phyloP scores from a whole-genome alignment of 2,888 invertebrate genomes.

The Eupithecia pulchellata region DNA sequence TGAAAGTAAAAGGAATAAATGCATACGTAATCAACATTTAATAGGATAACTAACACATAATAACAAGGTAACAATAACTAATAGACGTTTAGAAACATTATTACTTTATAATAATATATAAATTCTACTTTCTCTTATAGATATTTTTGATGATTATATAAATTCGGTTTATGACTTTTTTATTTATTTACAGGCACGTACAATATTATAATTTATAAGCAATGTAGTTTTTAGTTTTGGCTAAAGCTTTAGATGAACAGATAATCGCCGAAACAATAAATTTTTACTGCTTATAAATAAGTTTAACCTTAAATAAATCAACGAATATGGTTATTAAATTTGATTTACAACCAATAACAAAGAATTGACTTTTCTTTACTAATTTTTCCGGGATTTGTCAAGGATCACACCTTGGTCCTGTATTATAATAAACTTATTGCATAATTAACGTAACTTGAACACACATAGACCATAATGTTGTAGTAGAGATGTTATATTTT shows the following conservation, averaged over 20 bases:
- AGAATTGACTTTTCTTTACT: background rate
- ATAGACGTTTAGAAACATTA: background rate
- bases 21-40: constrained; percentile 32
- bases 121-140: background rate
- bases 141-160: background rate
- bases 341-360: background rate
- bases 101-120: background rate
- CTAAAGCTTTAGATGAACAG: background rate
- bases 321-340: background rate
- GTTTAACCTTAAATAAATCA: background rate
- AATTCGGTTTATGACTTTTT: background rate
- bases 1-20: background rate
- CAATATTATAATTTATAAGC: background rate
- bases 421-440: background rate
- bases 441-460: background rate
- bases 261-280: background rate
- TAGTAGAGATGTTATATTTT: background rate
- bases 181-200: background rate
- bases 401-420: background rate
- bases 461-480: background rate
- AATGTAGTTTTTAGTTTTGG: background rate
- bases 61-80: constrained; percentile 27
- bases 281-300: background rate
- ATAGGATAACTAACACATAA: constrained; percentile 17
- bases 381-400: background rate